Evolutionary conservation across 2,113 vertebrate genomes (phyloP), one percentile per base, ranked within the genome.

Genomic region (Plecotus auritus): DNA sequence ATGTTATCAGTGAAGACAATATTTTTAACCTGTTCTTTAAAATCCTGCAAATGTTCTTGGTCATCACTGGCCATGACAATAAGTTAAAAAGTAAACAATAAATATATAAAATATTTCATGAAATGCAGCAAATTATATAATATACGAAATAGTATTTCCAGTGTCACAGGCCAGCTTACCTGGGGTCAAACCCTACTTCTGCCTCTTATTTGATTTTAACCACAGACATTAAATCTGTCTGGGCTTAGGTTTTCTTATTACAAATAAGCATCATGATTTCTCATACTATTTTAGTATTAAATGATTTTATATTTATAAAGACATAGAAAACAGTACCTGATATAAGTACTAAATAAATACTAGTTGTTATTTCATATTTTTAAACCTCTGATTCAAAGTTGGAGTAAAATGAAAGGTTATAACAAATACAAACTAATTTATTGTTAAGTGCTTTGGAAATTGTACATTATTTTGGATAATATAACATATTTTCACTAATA

Each of bases 401-500:
- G 42, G 28, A 61, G 70, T 61, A 80, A 92, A 85, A 70, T 64
- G 64, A 87, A 40, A 87, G 18, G 18, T 85, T 32, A 5, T 42
- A 64, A 88, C 12, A 86, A n/a, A 77, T n/a, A 66, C 14, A 73
- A 73, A 42, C 40, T 40, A 88, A 47, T 54, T 88, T 66, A 77
- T 42, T 74, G 6, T 61, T 76, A 85, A 78, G 22, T 56, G 9
- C 61, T 78, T 87, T 90, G 32, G 13, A 95, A 72, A 84, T 26
- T 90, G 10, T 16, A 74, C 26, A 69, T 51, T 86, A 66, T 87
- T 74, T 66, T 83, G 64, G 13, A 54, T 77, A 93, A 86, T 9
- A 47, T 66, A 92, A 88, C 17, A 70, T 61, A 82, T 47, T 23
- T 56, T 93, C n/a, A 83, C 12, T 90, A 95, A 91, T 87, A 84